Evolutionary conservation across 2,113 vertebrate species (phyloP), one percentile per base, ranked within the genome.

Genomic region (Pelobates fuscus): DNA sequence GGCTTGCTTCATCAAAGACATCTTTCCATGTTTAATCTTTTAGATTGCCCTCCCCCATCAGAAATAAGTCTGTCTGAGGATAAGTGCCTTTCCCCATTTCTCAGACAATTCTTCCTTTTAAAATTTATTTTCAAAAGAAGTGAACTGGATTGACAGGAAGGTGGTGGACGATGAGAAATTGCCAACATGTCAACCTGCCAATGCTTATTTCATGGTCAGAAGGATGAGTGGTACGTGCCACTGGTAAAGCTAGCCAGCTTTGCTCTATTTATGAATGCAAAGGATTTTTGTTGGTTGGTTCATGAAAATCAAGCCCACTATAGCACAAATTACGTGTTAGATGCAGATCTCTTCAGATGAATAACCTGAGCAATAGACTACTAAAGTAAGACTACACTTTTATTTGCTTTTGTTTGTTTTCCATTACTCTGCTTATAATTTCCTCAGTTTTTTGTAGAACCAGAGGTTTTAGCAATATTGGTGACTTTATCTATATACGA

Each of bases 161-260:
- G 91, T 92, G 92, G 85, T 67, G 72, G 87, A 84, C 84, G 87
- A 90, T 89, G 71, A 87, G 86, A 88, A 88, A 83, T 85, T 84
- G 75, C 84, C 81, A 81, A 69, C 83, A 84, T 57, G 88, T 93
- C 92, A 94, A 92, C 92, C 90, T 88, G 93, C 91, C 88, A 91
- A 84, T 82, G 78, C 82, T 76, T 78, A 86, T 92, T 91, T 91
- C 82, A 82, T 84, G 86, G 88, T 86, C 84, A 88, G 78, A 49
- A 83, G 84, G 88, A 85, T 87, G 85, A 91, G 78, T 77, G 81
- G 80, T 80, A 80, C 80, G 82, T 82, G 84, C 59, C 78, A 81
- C 82, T 80, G 79, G 78, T 87, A 74, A 0, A 81, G 79, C 52
- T 84, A 78, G 88, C 88, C 82, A 86, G 78, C 77, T 80, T 71